Percentiles rank a stretch among this genome's conserved stretches.
Conservation (phyloP, 2,797 vertebrate genomes). For the Brachyalestes nurse region DNA sequence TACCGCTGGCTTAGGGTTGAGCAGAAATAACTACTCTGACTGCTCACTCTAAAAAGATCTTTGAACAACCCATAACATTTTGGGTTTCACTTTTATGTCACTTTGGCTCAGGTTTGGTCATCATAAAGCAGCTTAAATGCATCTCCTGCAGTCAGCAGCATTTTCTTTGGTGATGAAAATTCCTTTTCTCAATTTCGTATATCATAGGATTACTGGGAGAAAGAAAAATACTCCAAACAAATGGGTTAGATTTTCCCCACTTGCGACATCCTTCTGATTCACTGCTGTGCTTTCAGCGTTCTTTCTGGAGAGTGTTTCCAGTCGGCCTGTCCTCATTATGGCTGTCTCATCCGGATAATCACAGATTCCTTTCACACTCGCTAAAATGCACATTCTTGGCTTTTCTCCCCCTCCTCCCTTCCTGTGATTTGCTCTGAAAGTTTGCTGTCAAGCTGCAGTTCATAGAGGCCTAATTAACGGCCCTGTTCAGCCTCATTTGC, state of each 20-base stretch:
- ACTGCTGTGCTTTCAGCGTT: slow-evolving; percentile 70
- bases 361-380: slow-evolving; percentile 69
- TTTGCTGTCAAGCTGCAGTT: slow-evolving; percentile 81
- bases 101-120: not conserved
- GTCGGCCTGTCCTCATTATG: slow-evolving; percentile 72
- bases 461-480: slow-evolving; percentile 82
- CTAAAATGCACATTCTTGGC: slow-evolving; percentile 40
- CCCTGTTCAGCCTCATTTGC: slow-evolving; percentile 85
- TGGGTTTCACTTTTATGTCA: not conserved
- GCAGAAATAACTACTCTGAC: too few species aligned
- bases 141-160: slow-evolving; percentile 15
- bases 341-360: slow-evolving; percentile 76
- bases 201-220: slow-evolving; percentile 2
- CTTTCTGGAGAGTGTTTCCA: slow-evolving; percentile 48
- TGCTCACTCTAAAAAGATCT: too few species aligned
- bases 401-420: slow-evolving; percentile 15
- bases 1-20: too few species aligned
- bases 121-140: not conserved
- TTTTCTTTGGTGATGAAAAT: not conserved
- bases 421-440: slow-evolving; percentile 73
- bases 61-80: not conserved
- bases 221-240: slow-evolving; percentile 67
- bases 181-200: slow-evolving; percentile 12
- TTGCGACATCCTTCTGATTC: slow-evolving; percentile 47
- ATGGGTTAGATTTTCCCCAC: slow-evolving; percentile 70